These are phyloP conservation scores for Eristalinus sepulchralis DNA, from an alignment of 2,888 invertebrate species.

Conservation along the genomic window DNA sequence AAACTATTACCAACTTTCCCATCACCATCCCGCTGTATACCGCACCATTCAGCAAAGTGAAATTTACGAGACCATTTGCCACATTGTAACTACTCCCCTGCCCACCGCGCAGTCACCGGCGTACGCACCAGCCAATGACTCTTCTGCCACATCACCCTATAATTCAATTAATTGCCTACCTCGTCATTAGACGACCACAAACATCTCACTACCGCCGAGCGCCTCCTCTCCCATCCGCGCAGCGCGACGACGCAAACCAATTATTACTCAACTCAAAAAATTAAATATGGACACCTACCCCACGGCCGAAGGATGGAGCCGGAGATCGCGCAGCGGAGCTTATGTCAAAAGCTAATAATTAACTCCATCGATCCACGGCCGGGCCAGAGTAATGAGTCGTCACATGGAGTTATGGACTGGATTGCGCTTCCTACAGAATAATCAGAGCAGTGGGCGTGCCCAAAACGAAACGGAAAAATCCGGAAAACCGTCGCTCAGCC, in stretches of 20 bases:
- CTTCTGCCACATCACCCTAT: constrained; percentile 39
- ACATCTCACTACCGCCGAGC: constrained; percentile 54
- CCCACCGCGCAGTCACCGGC: background rate
- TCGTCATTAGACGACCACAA: constrained; percentile 54
- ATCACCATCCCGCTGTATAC: background rate
- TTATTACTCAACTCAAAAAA: constrained; percentile 63
- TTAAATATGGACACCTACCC: constrained; percentile 71
- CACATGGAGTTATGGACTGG: constrained; percentile 68
- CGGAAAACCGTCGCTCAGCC: constrained; percentile 20
- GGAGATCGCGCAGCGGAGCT: background rate
- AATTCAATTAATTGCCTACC: constrained; percentile 67
- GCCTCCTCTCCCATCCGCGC: background rate
- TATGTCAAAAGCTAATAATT: constrained; percentile 68
- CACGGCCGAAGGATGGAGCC: constrained; percentile 28
- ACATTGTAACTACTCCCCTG: background rate
- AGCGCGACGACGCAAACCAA: constrained; percentile 39
- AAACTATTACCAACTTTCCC: background rate
- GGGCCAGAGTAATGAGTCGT: constrained; percentile 66
- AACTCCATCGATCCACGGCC: constrained; percentile 55
- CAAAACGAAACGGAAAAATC: constrained; percentile 29
- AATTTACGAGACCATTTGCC: background rate
- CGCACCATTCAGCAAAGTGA: background rate
- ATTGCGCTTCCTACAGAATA: constrained; percentile 53
- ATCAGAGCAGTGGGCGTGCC: constrained; percentile 66
- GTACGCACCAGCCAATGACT: constrained; percentile 13